Base-by-base conservation (phyloP, 2,888 invertebrate genomes). In the Cecidostiba fungosa region DNA sequence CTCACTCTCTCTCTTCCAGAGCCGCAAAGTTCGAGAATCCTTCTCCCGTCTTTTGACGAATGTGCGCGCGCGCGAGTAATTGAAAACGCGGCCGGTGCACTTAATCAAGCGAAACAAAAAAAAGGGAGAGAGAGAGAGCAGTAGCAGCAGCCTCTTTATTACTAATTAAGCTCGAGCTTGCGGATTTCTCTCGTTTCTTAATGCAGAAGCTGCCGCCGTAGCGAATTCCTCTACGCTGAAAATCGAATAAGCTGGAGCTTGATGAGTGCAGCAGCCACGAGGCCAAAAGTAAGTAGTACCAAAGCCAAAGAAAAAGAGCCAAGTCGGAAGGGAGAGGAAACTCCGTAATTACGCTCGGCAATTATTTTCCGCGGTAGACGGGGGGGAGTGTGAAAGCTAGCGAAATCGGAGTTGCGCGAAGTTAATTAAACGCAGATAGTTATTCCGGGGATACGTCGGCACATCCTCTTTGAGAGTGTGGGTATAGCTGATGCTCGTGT, bases 351-450 rank as follows among this genome's bases (percentile, higher is more conserved):
- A 91, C 89, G 87, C 87, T 87, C 88, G 87, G 89, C 89, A 90
- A 91, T 91, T 91, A 91, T 91, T 91, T 91, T 89, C 88, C 86
- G 86, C 80, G 85, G 87, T 1, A 43, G 73, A 78, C 82, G 39
- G 85, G 81, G 66, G 80, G 70, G 47, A 72, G 77, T 8, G 72
- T 72, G 78, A 80, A 16, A 43, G 79, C 23, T 81, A 77, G 82
- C 85, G 87, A 89, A 89, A 90, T 90, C 90, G 88, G 87, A 90
- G 90, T 90, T 90, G 89, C 89, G 88, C 85, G 86, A 89, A 91
- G 90, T 91, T 90, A 91, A 91, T 91, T 91, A 91, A 91, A 91
- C 88, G 89, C 88, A 87, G 88, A 89, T 89, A 86, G 88, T 86
- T 89, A 89, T 88, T 88, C 85, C 16, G 74, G n/a, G 12, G 69